Percentiles rank a stretch among this genome's conserved stretches.
These are phyloP conservation scores for Catagonus wagneri DNA, from an alignment of 2,113 vertebrate genomes.

Conservation along the genomic window DNA sequence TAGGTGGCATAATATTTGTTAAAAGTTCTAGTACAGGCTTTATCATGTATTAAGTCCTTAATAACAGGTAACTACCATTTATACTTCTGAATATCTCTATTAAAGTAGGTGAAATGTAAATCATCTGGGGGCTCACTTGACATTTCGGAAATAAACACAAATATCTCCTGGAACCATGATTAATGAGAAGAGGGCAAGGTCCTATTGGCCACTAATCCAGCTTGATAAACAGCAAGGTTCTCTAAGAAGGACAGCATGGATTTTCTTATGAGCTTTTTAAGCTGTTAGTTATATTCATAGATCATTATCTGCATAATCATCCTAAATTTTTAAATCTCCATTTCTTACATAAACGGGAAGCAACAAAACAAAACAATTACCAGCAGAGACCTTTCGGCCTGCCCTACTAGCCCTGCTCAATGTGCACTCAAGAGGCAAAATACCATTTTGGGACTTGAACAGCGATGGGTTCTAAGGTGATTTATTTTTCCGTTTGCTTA, in stretches of 20 bases:
- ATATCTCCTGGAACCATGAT: neutral
- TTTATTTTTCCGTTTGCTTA: constrained; percentile 61
- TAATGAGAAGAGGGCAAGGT: neutral
- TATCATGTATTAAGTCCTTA: neutral
- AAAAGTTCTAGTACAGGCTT: neutral
- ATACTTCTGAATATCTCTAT: neutral
- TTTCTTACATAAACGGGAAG: constrained; percentile 25
- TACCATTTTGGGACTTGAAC: neutral
- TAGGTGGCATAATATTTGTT: neutral
- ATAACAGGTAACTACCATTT: neutral
- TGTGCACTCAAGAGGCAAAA: neutral
- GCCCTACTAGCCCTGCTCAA: neutral
- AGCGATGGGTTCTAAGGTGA: neutral
- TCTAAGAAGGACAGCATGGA: neutral
- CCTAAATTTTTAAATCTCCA: constrained; percentile 51
- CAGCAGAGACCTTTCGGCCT: neutral
- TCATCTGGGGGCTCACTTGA: neutral
- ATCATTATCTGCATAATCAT: constrained; percentile 45
- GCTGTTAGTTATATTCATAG: neutral
- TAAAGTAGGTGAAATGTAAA: constrained; percentile 15
- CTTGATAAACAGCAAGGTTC: neutral
- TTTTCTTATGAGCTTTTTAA: constrained; percentile 25
- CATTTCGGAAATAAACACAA: constrained; percentile 28
- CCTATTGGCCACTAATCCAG: too few species aligned
- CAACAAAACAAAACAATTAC: neutral